Conservation (phyloP, 2,797 vertebrate species). For the Lepus townsendii region DNA sequence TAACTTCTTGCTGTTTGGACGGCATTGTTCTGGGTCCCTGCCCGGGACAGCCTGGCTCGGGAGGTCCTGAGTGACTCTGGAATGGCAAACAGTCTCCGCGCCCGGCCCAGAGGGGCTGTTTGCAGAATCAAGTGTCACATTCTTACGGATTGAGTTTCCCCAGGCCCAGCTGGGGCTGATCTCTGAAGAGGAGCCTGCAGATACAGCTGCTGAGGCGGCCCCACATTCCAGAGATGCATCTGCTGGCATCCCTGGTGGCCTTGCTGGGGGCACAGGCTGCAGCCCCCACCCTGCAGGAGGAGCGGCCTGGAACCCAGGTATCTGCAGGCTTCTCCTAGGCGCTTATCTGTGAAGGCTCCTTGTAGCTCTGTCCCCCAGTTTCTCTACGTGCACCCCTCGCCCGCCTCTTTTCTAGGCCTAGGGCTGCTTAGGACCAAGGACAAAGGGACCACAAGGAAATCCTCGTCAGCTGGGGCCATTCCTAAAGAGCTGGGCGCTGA, state of each 20-base stretch:
- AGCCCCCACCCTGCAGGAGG: accelerated
- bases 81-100: constrained; percentile 67
- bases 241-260: background rate
- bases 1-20: constrained; percentile 31
- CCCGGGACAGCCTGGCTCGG: background rate
- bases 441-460: background rate
- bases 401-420: background rate
- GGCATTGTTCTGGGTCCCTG: background rate
- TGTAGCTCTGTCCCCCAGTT: background rate
- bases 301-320: background rate
- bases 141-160: constrained; percentile 58
- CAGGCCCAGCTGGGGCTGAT: constrained; percentile 55
- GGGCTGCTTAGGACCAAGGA: background rate
- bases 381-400: background rate
- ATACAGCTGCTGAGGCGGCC: constrained; percentile 13
- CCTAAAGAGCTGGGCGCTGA: background rate
- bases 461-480: background rate
- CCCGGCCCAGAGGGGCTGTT: constrained; percentile 49
- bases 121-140: constrained; percentile 71
- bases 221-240: background rate
- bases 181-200: background rate
- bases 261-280: background rate
- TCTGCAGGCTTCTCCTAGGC: background rate
- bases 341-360: background rate
- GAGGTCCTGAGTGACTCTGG: constrained; percentile 36